Evolutionary conservation across 2,797 vertebrate species (phyloP).

Genomic region (Danio jaintianensis): DNA sequence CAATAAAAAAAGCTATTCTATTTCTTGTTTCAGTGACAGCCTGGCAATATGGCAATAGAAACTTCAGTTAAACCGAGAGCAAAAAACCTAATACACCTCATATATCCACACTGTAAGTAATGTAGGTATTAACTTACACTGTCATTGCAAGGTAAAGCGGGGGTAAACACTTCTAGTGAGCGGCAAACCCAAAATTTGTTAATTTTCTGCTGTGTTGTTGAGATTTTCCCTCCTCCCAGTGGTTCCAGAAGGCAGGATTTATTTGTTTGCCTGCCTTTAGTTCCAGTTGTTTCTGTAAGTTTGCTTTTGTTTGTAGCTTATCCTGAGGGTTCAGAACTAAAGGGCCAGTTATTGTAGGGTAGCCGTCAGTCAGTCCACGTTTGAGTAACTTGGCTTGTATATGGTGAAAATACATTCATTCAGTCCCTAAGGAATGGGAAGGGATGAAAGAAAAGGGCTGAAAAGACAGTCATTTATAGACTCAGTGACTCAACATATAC

Average conservation of each 20-base stretch:
- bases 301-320: slow-evolving; percentile 22
- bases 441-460: background rate
- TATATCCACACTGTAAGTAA: slow-evolving; percentile 24
- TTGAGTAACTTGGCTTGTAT: background rate
- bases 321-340: slow-evolving; percentile 1
- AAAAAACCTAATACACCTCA: background rate
- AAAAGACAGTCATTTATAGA: background rate
- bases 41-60: background rate
- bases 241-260: background rate
- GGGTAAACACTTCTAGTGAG: background rate
- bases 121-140: slow-evolving; percentile 8
- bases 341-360: background rate
- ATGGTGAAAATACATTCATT: slow-evolving; percentile 8
- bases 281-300: background rate
- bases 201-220: background rate
- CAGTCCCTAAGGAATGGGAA: background rate
- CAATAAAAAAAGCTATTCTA: background rate
- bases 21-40: slow-evolving; percentile 5
- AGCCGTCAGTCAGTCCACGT: background rate
- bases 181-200: background rate
- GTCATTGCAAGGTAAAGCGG: background rate
- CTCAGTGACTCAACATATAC: background rate
- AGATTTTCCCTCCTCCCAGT: background rate
- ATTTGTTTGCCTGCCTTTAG: background rate
- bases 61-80: slow-evolving; percentile 19